Evolutionary conservation across 2,113 vertebrate genomes (phyloP).

Genomic region (Gymnarchus niloticus): DNA sequence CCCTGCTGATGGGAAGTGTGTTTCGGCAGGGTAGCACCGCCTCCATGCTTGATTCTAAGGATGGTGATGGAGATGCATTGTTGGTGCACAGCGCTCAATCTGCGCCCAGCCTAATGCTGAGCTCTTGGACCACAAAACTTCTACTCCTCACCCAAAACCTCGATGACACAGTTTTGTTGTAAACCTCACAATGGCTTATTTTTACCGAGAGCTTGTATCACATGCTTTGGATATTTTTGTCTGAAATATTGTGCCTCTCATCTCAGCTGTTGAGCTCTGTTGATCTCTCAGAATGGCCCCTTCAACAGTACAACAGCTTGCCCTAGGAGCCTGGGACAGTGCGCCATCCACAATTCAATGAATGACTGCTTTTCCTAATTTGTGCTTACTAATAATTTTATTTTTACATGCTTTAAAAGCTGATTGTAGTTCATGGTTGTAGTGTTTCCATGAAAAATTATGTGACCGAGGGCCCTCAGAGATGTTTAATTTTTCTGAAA

Average conservation of each 20-base stretch:
- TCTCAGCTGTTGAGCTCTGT: not conserved
- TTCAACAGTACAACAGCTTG: not conserved
- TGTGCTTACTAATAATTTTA: constrained; percentile 9
- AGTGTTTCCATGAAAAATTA: not conserved
- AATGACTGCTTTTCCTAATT: constrained; percentile 5
- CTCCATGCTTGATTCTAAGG: not conserved
- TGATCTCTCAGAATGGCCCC: not conserved
- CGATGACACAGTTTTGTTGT: not conserved
- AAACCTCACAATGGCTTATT: not conserved
- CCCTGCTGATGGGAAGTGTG: not conserved
- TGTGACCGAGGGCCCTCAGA: not conserved
- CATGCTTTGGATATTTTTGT: not conserved
- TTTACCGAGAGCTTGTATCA: not conserved
- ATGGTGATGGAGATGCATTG: not conserved
- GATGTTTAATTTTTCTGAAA: not conserved
- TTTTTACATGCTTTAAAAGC: not conserved
- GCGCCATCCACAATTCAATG: not conserved
- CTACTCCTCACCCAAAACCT: not conserved
- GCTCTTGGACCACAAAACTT: not conserved
- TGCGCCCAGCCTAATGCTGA: not conserved
- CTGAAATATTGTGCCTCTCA: not conserved
- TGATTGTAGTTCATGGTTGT: not conserved
- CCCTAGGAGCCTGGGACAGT: not conserved
- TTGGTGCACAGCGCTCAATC: not conserved
- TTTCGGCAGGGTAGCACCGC: not conserved